Base-by-base conservation (phyloP, 1,140 invertebrate genomes). In the Trypoxylus dichotomus region DNA sequence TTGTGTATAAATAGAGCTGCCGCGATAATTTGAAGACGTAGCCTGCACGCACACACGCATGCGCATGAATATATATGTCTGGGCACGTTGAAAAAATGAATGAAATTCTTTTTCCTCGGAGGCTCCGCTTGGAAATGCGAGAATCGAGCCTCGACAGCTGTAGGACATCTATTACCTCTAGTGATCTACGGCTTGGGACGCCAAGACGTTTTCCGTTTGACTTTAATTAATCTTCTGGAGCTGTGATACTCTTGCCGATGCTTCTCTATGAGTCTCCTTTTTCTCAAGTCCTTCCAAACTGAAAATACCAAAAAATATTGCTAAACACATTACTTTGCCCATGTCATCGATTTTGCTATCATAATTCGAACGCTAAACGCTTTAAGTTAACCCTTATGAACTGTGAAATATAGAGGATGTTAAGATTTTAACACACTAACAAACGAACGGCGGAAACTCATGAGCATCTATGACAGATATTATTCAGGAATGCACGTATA, bases 81-180 rank as follows among this genome's bases (percentile, higher is more conserved):
- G 60, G 60, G 60, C 60, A 63, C 19, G 60, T 19, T 63, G 60
- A 63, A 63, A 63, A 63, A 63, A 63, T 63, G 60, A 63, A 63
- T 63, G 60, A 63, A 63, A 63, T 63, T 25, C 47, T 27, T 63
- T 63, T 27, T 19, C 8, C 60, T 63, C 60, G 19, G 19, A 27
- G 60, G 13, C 60, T 21, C 19, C 21, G 60, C 19, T 19, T 63
- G 21, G 25, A 63, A 63, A 63, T 24, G 25, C 60, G 60, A 27
- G 60, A 63, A 27, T 24, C 60, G 60, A 11, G 21, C 60, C n/a
- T 24, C 21, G 60, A 24, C 60, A 63, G 60, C 60, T 63, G 60
- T 63, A 63, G 13, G 60, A 63, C 60, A 63, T 63, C 60, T 24
- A 63, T 63, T 63, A 63, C 60, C 60, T 63, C 6, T 13, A 0